These are phyloP conservation scores for Sebastes kiyomatsui DNA, from an alignment of 2,797 vertebrate species.

Conservation along the genomic window DNA sequence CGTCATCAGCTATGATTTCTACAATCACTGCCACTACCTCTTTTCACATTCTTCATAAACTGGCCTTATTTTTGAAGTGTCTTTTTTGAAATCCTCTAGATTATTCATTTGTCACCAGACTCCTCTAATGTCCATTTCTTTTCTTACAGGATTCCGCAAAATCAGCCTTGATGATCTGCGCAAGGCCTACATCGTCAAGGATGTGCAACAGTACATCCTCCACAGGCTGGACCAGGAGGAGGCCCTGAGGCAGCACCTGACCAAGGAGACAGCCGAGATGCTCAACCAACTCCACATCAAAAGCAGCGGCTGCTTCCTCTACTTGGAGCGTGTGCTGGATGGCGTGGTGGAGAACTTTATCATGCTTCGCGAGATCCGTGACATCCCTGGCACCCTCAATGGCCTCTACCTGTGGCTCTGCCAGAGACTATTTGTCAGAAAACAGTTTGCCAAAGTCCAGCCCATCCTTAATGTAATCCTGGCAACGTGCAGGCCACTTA, in stretches of 20 bases:
- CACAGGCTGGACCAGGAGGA: constrained; percentile 97
- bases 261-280: constrained; percentile 99
- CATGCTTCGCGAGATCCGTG: constrained; percentile 97
- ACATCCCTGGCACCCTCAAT: constrained; percentile 97
- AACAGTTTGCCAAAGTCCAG: constrained; percentile 98
- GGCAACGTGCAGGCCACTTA: constrained; percentile 93
- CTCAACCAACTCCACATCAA: constrained; percentile 99
- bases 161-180: constrained; percentile 98
- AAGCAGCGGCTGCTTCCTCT: constrained; percentile 98
- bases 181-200: constrained; percentile 98
- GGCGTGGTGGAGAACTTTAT: constrained; percentile 98
- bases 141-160: constrained; percentile 92
- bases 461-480: constrained; percentile 97
- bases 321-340: constrained; percentile 96
- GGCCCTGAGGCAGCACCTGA: constrained; percentile 96
- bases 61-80: background rate
- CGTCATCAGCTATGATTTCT: background rate
- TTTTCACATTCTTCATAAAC: background rate
- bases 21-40: background rate
- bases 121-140: constrained; percentile 37
- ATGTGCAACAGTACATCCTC: constrained; percentile 99
- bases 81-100: background rate
- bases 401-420: constrained; percentile 99
- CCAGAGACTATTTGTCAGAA: constrained; percentile 97
- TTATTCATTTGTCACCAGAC: background rate